Evolutionary conservation across 2,888 invertebrate species (phyloP), one percentile per base, ranked within the genome.

Genomic region (Proisotoma minuta): DNA sequence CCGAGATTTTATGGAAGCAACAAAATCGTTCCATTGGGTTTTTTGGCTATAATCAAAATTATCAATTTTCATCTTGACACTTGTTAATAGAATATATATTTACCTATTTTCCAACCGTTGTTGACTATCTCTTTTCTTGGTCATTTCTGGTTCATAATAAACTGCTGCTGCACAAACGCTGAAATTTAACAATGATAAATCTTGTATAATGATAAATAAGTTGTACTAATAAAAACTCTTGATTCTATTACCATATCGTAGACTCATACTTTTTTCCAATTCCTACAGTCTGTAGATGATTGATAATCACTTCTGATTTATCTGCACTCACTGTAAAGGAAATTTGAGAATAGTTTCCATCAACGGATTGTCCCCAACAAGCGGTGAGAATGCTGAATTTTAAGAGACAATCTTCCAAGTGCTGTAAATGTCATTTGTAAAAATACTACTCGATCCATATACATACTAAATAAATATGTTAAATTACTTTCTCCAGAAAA

Each of bases 1-100:
- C 43, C 87, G 80, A 1, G 86, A 83, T 20, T 84, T 82, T 1
- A 86, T 84, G 0, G 86, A 84, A 50, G 84, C 82, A 56, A 87
- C 81, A 75, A 87, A 86, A 3, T 82, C 79, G 34, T 82, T 79
- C 86, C 86, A 86, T 0, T 81, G 79, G 8, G 82, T 84, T 40
- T 23, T 59, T 24, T 53, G 49, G 3, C 24, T 27, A 3, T 50
- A 54, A n/a, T n/a, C n/a, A n/a, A n/a, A n/a, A n/a, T n/a, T n/a
- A n/a, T n/a, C n/a, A n/a, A n/a, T n/a, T n/a, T n/a, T n/a, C n/a
- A 34, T 10, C 8, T 34, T 34, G 8, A 34, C 34, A 34, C 8
- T 8, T 34, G 34, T 15, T 15, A 34, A 34, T 34, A 34, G 8
- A 34, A 34, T 34, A 10, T 34, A 15, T 15, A 34, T 10, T 5